Conservation (phyloP, 2,888 invertebrate genomes). For the Philereme transversata region DNA sequence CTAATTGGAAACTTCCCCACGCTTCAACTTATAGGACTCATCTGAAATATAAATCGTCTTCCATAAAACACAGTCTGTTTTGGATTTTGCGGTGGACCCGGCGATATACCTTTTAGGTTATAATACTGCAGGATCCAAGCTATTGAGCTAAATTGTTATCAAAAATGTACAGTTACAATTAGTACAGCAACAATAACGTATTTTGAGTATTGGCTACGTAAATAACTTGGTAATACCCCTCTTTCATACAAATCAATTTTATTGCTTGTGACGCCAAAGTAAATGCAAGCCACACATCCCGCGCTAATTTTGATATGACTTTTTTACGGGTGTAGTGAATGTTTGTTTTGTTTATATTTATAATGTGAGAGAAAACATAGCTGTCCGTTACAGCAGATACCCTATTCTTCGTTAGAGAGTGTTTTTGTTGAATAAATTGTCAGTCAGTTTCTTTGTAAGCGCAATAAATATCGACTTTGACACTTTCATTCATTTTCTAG, state of each 20-base stretch:
- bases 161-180: background rate
- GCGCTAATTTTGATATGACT: constrained; percentile 64
- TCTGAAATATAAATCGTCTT: constrained; percentile 57
- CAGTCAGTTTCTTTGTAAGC: constrained; percentile 25
- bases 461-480: constrained; percentile 12
- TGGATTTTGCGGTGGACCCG: constrained; percentile 54
- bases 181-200: background rate
- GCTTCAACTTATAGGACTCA: constrained; percentile 48
- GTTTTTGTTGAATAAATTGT: constrained; percentile 13
- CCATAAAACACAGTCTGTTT: constrained; percentile 8
- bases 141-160: constrained; percentile 3
- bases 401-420: background rate
- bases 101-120: constrained; percentile 73
- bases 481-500: constrained; percentile 4
- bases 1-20: constrained; percentile 51
- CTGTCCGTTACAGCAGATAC: background rate
- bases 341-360: constrained; percentile 8
- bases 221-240: background rate
- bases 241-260: constrained; percentile 32
- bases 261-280: constrained; percentile 61
- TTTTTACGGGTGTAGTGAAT: constrained; percentile 1
- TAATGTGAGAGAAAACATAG: background rate
- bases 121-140: constrained; percentile 42
- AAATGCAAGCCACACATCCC: constrained; percentile 64
- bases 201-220: background rate